Base-by-base conservation (phyloP, 2,797 vertebrate species). In the Spinus olivaceus region DNA sequence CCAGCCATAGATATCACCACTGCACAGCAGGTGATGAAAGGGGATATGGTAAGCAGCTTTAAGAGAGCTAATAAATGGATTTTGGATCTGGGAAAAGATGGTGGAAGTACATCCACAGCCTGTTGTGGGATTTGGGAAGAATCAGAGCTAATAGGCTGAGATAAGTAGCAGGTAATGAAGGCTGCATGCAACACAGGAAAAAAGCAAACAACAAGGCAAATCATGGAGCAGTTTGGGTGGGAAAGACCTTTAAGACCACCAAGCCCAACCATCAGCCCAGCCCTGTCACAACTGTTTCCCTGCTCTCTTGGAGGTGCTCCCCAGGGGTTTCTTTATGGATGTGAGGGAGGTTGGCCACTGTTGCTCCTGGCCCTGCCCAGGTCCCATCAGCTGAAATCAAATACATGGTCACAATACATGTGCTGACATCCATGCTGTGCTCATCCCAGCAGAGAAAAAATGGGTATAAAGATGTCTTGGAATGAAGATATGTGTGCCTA, bases 41-140 rank as follows among this genome's bases (percentile, higher is more conserved):
- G 41, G 7, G 21, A 27, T 65, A 21, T 4, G 0, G 0, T 10
- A 6, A 46, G 7, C 41, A 78, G 27, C 50, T 65, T 22, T n/a
- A 54, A 46, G 76, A 27, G 4, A 17, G 27, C 8, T 37, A 37
- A 27, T 32, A 65, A 65, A 46, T 56, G n/a, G 17, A 65, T 17
- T 65, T 54, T 46, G 56, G 50, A 13, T 32, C 7, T 32, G n/a
- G 50, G 50, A 32, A 65, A 37, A 16, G n/a, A 21, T 46, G n/a
- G 27, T 25, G 35, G 41, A 54, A 65, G 27, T 32, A 25, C 41
- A 32, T 18, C 74, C 50, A 65, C 60, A 65, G 41, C n/a, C 6
- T 54, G 14, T 54, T 25, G 13, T 78, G 50, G 22, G 8, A 51
- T 46, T 32, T 54, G 17, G 13, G 50, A 32, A 46, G 41, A 54